A percentile compares a stretch with the other conserved stretches of the same genome.
Evolutionary conservation across 1,140 invertebrate species (phyloP).

Genomic region (Cephus cinctus): DNA sequence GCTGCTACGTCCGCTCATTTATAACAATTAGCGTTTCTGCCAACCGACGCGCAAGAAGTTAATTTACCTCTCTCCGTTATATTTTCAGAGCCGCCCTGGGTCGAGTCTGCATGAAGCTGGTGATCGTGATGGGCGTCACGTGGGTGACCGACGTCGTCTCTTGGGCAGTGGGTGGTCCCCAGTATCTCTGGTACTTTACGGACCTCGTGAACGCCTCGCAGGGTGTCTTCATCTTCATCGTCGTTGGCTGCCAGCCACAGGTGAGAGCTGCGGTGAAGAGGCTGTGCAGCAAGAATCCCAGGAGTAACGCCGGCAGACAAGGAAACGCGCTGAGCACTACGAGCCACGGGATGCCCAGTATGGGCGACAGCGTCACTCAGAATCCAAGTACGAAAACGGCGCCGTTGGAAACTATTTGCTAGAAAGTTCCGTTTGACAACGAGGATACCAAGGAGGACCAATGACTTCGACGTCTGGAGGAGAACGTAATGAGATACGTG

Average conservation of each 20-base stretch:
- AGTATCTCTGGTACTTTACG: constrained; percentile 76
- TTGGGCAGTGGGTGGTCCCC: constrained; percentile 70
- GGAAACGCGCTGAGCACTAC: constrained; percentile 60
- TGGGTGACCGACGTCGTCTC: constrained; percentile 83
- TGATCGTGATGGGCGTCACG: constrained; percentile 83
- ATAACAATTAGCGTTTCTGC: too few species aligned
- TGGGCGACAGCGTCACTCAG: constrained; percentile 72
- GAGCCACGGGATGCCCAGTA: constrained; percentile 74
- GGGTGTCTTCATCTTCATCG: constrained; percentile 86
- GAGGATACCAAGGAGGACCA: too few species aligned
- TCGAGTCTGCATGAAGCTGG: constrained; percentile 77
- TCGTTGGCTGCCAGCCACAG: constrained; percentile 85
- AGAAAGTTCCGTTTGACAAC: constrained; percentile 16
- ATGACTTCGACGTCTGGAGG: too few species aligned
- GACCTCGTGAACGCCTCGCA: constrained; percentile 82
- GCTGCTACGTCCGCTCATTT: too few species aligned
- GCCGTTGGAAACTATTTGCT: constrained; percentile 61
- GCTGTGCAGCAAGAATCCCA: constrained; percentile 61
- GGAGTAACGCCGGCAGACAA: constrained; percentile 53
- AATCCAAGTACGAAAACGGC: constrained; percentile 67
- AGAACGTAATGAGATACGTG: too few species aligned
- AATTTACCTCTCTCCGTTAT: too few species aligned
- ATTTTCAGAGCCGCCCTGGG: constrained; percentile 73
- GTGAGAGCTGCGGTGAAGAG: constrained; percentile 69
- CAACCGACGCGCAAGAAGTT: too few species aligned